Percentiles rank a stretch among this genome's conserved stretches.
Evolutionary conservation across 2,113 vertebrate species (phyloP).

Genomic region (Ctenodactylus gundi): DNA sequence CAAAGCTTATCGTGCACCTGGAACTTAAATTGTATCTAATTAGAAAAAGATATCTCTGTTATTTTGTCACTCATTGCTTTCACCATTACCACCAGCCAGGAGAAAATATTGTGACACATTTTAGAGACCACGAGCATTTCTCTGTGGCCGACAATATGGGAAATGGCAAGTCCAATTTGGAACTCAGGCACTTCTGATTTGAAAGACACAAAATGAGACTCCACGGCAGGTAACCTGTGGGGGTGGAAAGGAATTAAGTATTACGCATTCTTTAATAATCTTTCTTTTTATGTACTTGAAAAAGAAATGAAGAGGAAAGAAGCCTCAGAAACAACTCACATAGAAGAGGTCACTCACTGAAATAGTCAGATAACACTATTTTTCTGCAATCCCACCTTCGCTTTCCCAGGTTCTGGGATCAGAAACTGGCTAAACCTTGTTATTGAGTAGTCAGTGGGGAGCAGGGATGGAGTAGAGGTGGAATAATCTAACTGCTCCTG

Average conservation of each 20-base stretch:
- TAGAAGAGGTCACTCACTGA: not conserved
- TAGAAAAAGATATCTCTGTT: not conserved
- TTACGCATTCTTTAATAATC: not conserved
- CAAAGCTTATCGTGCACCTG: not conserved
- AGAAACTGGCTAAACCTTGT: not conserved
- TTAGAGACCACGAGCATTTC: not conserved
- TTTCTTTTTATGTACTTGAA: not conserved
- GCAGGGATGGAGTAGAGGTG: accelerated
- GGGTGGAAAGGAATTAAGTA: not conserved
- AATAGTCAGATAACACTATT: not conserved
- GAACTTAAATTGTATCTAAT: not conserved
- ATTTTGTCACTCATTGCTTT: not conserved
- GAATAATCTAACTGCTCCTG: not conserved
- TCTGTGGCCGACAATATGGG: not conserved
- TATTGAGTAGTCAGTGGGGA: not conserved
- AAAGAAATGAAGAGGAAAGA: not conserved
- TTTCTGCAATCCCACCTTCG: not conserved
- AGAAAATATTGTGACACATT: not conserved
- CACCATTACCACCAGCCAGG: too few relatives aligned
- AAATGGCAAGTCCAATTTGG: not conserved
- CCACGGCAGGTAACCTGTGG: accelerated
- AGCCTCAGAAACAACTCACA: not conserved
- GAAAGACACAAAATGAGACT: not conserved
- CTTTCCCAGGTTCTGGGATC: not conserved
- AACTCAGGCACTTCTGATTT: not conserved